A percentile compares a stretch with the other conserved stretches of the same genome.
These are phyloP conservation scores for Loriculus beryllinus DNA, from an alignment of 2,797 vertebrate species.

Conservation along the genomic window DNA sequence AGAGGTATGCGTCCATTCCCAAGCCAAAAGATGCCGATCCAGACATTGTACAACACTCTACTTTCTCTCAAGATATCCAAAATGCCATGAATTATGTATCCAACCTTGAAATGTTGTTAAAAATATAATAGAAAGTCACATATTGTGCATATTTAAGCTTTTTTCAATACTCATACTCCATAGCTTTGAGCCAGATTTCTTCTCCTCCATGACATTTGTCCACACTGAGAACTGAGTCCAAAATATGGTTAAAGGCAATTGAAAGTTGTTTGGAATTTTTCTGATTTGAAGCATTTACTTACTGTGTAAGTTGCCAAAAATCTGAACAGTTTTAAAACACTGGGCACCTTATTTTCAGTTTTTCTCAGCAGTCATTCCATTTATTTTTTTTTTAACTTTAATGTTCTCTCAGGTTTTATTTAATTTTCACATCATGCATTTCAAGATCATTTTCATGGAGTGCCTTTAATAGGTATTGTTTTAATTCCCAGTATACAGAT, in stretches of 20 bases:
- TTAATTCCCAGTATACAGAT: constrained; percentile 46
- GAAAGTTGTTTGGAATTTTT: constrained; percentile 58
- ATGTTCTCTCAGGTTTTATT: constrained; percentile 36
- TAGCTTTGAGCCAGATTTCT: constrained; percentile 49
- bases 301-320: constrained; percentile 37
- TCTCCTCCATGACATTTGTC: constrained; percentile 38
- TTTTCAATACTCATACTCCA: constrained; percentile 15
- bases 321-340: constrained; percentile 3
- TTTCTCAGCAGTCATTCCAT: constrained; percentile 26
- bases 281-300: constrained; percentile 35
- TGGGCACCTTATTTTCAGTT: constrained; percentile 44
- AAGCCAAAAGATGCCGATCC: constrained; percentile 28
- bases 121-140: constrained; percentile 54
- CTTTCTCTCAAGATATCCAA: constrained; percentile 34
- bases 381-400: neutral
- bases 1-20: neutral
- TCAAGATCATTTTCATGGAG: constrained; percentile 1
- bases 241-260: constrained; percentile 31
- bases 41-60: constrained; percentile 15
- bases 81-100: constrained; percentile 58
- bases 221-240: constrained; percentile 9
- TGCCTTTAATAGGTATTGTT: constrained; percentile 52
- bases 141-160: constrained; percentile 18
- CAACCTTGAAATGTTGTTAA: constrained; percentile 61
- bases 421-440: constrained; percentile 37